Conservation (phyloP, 2,797 vertebrate species). For the Lepilemur ruficaudatus region DNA sequence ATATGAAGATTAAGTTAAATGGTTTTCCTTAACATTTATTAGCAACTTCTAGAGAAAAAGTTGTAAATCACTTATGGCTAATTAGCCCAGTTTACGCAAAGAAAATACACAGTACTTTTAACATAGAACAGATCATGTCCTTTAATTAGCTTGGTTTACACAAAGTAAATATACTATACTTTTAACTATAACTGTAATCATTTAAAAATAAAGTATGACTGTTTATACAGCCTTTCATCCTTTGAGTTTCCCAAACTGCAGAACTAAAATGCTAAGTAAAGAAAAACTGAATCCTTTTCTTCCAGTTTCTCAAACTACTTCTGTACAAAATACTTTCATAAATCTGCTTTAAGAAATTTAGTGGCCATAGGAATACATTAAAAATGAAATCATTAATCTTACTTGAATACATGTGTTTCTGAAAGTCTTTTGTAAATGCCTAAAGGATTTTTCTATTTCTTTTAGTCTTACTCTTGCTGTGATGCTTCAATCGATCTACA, state of each 20-base stretch:
- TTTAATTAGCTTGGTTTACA: neutral
- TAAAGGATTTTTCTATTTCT: neutral
- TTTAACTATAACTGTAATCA: neutral
- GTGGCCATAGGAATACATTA: neutral
- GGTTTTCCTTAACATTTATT: slow-evolving; percentile 15
- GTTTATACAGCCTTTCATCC: neutral
- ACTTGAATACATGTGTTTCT: neutral
- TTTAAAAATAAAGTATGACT: slow-evolving; percentile 8
- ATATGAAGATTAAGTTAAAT: slow-evolving; percentile 9
- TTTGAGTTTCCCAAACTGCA: neutral
- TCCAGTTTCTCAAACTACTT: neutral
- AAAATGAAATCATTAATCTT: neutral
- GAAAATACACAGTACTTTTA: neutral
- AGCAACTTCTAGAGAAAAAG: slow-evolving; percentile 14
- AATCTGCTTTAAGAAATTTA: neutral
- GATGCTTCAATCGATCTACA: slow-evolving; percentile 1
- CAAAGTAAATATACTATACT: slow-evolving; percentile 2
- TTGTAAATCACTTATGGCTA: slow-evolving; percentile 4
- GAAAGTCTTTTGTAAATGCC: neutral
- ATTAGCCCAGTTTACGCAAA: neutral
- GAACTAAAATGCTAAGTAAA: slow-evolving; percentile 4
- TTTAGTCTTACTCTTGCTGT: neutral
- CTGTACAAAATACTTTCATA: slow-evolving; percentile 1
- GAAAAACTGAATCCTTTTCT: neutral
- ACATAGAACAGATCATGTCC: neutral